Evolutionary conservation across 1,140 invertebrate genomes (phyloP), one percentile per base, ranked within the genome.

Genomic region (Drosophila repletoides): DNA sequence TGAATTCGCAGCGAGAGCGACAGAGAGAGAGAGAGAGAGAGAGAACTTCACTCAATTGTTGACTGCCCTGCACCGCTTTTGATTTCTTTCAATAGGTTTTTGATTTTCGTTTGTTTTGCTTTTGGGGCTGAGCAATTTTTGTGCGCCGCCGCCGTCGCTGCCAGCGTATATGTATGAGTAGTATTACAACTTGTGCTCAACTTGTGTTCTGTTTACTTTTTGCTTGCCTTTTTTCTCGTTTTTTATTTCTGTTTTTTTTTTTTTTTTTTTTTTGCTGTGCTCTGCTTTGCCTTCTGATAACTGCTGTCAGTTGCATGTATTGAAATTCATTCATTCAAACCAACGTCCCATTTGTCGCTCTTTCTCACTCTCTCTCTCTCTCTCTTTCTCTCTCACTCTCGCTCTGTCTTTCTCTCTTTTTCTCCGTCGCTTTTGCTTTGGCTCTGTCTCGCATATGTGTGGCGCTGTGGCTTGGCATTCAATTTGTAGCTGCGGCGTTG

Each of bases 261-360:
- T 58, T 45, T 26, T 12, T 21, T 22, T 51, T 28, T 33, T 49
- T 17, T 26, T 49, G 49, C 38, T 49, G 29, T 28, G 31, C 56
- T 6, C 7, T 31, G 61, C 43, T n/a, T 55, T 66, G 40, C 15
- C 49, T 71, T 70, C 70, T 71, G 65, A 72, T 76, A 72, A 76
- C 65, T 71, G 68, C 61, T 64, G 80, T 86, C 81, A 86, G 81
- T 80, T 86, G 80, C 80, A 88, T 88, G 77, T 79, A 88, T 88
- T 88, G 84, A 88, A 88, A 88, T 88, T 88, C 84, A 88, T 88
- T 88, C 84, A 88, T 88, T 88, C 83, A 88, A 77, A 67, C 43
- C 28, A 58, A 53, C 46, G 33, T 38, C 34, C 45, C 49, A 41
- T 45, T 55, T 46, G 28, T 38, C 55, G 29, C 76, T 80, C 53